Evolutionary conservation across 2,888 invertebrate species (phyloP).

Genomic region (Octonoba sinensis): DNA sequence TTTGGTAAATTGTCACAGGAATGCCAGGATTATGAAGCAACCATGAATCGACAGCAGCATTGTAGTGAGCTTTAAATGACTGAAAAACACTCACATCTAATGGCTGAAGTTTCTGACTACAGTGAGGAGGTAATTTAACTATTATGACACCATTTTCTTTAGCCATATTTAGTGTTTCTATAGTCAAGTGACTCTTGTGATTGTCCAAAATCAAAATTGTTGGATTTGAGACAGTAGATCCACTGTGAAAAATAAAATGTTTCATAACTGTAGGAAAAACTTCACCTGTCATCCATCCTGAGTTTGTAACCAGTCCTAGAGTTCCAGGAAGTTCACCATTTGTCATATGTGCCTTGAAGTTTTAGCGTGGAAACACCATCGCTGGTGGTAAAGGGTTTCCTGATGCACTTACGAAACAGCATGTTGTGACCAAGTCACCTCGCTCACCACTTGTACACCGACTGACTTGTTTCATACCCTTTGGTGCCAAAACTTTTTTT

Average conservation of each 20-base stretch:
- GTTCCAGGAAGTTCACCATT: slow-evolving; percentile 64
- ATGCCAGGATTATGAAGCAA: slow-evolving; percentile 18
- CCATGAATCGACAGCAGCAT: slow-evolving; percentile 12
- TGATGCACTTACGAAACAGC: slow-evolving; percentile 66
- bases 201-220: slow-evolving; percentile 69
- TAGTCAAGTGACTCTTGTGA: slow-evolving; percentile 68
- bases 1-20: slow-evolving; percentile 22
- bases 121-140: slow-evolving; percentile 71
- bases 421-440: slow-evolving; percentile 66
- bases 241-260: slow-evolving; percentile 9
- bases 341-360: slow-evolving; percentile 55
- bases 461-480: slow-evolving; percentile 10
- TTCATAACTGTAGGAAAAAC: slow-evolving; percentile 12
- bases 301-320: slow-evolving; percentile 14
- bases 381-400: slow-evolving; percentile 67
- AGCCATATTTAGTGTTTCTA: slow-evolving; percentile 68
- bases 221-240: neutral
- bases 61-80: slow-evolving; percentile 20
- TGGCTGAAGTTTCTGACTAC: slow-evolving; percentile 71
- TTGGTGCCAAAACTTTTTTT: slow-evolving; percentile 1
- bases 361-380: slow-evolving; percentile 67
- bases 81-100: slow-evolving; percentile 30
- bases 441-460: neutral
- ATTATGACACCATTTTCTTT: slow-evolving; percentile 70
- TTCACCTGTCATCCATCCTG: neutral